phyloP scores from a whole-genome alignment of 2,797 vertebrate species.

The Clamator glandarius region DNA sequence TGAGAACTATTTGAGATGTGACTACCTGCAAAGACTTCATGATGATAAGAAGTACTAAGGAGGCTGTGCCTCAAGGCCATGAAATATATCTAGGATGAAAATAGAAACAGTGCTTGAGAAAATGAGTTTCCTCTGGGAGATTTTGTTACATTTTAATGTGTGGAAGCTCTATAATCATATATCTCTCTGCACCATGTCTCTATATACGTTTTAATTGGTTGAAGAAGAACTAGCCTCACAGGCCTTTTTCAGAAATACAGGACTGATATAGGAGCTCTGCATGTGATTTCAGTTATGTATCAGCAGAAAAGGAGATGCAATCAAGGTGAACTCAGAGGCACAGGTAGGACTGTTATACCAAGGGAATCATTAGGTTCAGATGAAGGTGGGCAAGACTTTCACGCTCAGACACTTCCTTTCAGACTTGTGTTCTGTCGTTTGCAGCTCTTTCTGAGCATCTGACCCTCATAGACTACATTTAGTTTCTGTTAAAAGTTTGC shows the following conservation, averaged over 20 bases:
- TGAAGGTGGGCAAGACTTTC: neutral
- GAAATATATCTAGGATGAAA: neutral
- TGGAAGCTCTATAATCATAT: neutral
- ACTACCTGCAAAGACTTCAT: neutral
- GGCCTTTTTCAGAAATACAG: neutral
- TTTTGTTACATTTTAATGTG: neutral
- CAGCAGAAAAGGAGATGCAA: neutral
- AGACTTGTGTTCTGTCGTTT: neutral
- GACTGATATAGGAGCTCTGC: neutral
- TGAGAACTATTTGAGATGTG: neutral
- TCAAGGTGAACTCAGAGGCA: neutral
- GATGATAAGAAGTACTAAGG: neutral
- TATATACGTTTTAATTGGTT: neutral
- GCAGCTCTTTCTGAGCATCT: neutral
- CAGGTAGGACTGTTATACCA: neutral
- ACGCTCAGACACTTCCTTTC: neutral
- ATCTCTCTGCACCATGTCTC: neutral
- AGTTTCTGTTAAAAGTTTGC: neutral
- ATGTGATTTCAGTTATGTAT: neutral
- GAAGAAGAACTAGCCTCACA: neutral
- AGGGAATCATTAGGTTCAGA: slow-evolving; percentile 5
- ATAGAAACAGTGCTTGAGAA: neutral
- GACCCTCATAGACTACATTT: neutral
- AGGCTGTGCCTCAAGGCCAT: neutral
- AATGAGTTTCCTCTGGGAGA: neutral